Evolutionary conservation across 2,888 invertebrate species (phyloP).

Genomic region (Cylindroiulus punctatus): DNA sequence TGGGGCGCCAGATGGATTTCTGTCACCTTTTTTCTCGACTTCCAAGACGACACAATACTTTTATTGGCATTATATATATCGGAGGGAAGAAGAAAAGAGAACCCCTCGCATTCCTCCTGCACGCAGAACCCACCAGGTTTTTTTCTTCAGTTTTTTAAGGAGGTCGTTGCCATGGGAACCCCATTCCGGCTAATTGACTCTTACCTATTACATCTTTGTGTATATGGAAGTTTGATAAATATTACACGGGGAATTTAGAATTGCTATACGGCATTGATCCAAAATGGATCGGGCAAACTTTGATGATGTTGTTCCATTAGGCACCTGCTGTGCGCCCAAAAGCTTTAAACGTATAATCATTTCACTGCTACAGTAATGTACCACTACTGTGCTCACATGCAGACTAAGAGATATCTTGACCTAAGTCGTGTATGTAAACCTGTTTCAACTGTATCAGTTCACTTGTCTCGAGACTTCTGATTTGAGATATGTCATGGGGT

Average conservation of each 20-base stretch:
- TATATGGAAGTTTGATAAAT: not conserved
- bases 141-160: not conserved
- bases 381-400: too few species aligned
- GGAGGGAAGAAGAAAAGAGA: not conserved
- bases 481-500: too few species aligned
- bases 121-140: not conserved
- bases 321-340: too few species aligned
- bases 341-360: too few species aligned
- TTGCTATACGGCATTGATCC: not conserved
- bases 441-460: too few species aligned
- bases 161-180: conserved; percentile 19
- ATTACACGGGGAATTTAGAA: not conserved
- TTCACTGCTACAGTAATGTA: too few species aligned
- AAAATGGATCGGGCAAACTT: not conserved
- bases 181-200: conserved; percentile 9
- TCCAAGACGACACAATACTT: conserved; percentile 25
- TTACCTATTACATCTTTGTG: not conserved
- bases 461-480: too few species aligned
- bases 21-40: conserved; percentile 40
- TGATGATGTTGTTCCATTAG: too few species aligned
- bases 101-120: not conserved
- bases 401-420: too few species aligned
- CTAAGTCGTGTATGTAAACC: too few species aligned
- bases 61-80: conserved; percentile 36
- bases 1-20: conserved; percentile 24